Conservation (phyloP, 2,797 vertebrate species). For the Graptemys geographica region DNA sequence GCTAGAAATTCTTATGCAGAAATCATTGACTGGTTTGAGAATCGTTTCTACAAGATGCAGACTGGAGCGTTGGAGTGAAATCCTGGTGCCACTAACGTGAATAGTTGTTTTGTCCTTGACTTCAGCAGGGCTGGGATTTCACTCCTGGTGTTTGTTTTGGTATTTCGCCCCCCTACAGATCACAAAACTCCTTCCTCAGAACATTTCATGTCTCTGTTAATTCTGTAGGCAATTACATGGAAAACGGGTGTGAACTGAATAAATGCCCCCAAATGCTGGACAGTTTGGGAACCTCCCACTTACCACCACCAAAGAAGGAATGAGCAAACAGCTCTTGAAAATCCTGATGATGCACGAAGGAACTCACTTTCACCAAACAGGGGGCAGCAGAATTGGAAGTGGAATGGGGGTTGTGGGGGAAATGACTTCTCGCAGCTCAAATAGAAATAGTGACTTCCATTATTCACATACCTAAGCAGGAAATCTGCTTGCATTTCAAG, state of each 20-base stretch:
- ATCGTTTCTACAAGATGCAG: neutral
- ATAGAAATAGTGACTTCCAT: conserved; percentile 73
- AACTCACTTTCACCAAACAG: conserved; percentile 49
- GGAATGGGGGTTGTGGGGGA: neutral
- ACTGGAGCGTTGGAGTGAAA: neutral
- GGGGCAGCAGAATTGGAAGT: conserved; percentile 17
- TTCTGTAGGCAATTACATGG: neutral
- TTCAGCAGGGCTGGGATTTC: neutral
- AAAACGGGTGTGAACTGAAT: neutral
- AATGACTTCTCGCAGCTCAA: conserved; percentile 60
- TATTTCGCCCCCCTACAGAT: neutral
- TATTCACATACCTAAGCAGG: conserved; percentile 67
- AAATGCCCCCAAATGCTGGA: neutral
- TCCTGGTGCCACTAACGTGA: neutral
- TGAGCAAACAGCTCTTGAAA: neutral
- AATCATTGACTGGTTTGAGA: neutral
- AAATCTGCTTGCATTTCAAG: conserved; percentile 71
- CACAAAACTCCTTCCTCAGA: fast-evolving
- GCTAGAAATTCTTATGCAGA: neutral
- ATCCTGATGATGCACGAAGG: conserved; percentile 36
- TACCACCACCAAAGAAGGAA: neutral
- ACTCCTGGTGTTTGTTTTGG: neutral
- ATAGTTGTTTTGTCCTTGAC: neutral
- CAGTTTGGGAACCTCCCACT: neutral
- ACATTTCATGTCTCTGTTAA: neutral